Base-by-base conservation (phyloP, 2,888 invertebrate species). In the Cryptocephalus primarius region DNA sequence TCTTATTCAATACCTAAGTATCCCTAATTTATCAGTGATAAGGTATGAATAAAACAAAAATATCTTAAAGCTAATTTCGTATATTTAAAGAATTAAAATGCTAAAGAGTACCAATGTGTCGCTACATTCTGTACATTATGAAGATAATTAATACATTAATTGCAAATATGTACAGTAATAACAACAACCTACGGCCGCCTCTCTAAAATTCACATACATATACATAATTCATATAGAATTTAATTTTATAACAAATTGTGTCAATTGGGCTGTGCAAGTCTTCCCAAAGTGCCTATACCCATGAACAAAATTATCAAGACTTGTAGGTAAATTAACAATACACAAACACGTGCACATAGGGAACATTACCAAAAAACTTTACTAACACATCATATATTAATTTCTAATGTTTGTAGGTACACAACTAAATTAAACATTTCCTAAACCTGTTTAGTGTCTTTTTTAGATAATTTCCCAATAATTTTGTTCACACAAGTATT, bases 81-180 rank as follows among this genome's bases (percentile, higher is more conserved):
- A 65, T 68, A 66, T 66, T 66, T 60, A 59, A 58, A 57, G 62
- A 63, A 61, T 65, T 59, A 63, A 64, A 62, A 65, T 65, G 62
- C 67, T 68, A 66, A 58, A 63, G 57, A 60, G 60, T 66, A 64
- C 60, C 63, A 66, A 65, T 66, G 65, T 65, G 62, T 60, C 48
- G 51, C 49, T 55, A 54, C 66, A 64, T 61, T 12, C 67, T 68
- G 69, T 69, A 69, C 68, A 69, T 58, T 59, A 56, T 57, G 53
- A 61, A 59, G 60, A 22, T 22, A 22, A 22, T 22, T 65, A 61
- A 63, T 56, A 56, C 56, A 53, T 53, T 55, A 52, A 51, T 52
- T 55, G 50, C 51, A 44, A 53, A 61, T 59, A 53, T 64, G 61
- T 66, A 67, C 64, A 66, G 64, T 61, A 55, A 22, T 22, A 65